phyloP scores from a whole-genome alignment of 2,113 vertebrate genomes.

The Sinocyclocheilus anshuiensis region DNA sequence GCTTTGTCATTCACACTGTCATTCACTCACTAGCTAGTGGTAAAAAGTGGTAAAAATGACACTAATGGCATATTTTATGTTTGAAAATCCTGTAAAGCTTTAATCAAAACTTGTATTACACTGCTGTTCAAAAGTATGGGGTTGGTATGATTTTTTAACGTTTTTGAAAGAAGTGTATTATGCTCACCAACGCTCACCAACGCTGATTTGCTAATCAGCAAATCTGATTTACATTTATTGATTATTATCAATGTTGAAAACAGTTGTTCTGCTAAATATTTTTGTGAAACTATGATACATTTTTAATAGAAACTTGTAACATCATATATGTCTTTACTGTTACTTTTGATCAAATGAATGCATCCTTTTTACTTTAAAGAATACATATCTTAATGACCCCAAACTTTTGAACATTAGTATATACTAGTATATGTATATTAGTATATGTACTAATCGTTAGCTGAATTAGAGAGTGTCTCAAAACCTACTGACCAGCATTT shows the following conservation, averaged over 20 bases:
- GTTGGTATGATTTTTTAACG: neutral
- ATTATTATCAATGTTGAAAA: neutral
- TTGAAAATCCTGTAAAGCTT: neutral
- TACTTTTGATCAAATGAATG: neutral
- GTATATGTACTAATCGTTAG: neutral
- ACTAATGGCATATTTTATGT: neutral
- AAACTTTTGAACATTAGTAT: neutral
- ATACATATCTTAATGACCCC: neutral
- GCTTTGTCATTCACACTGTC: neutral
- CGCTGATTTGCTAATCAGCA: neutral
- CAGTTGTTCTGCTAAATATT: neutral
- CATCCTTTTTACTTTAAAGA: neutral
- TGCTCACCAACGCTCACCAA: too few relatives aligned
- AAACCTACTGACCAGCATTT: neutral
- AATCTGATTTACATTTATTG: too few relatives aligned
- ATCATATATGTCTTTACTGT: neutral
- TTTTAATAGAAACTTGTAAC: neutral
- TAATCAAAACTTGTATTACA: neutral
- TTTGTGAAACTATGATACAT: neutral
- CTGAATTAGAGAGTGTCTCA: neutral
- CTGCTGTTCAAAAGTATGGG: too few relatives aligned
- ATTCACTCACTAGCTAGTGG: neutral
- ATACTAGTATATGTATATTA: neutral
- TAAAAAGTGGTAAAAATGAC: neutral
- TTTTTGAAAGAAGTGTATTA: neutral